Percentiles rank a stretch among this genome's conserved stretches.
Conservation (phyloP, 2,888 invertebrate genomes). For the Xanthorhoe spadicearia region DNA sequence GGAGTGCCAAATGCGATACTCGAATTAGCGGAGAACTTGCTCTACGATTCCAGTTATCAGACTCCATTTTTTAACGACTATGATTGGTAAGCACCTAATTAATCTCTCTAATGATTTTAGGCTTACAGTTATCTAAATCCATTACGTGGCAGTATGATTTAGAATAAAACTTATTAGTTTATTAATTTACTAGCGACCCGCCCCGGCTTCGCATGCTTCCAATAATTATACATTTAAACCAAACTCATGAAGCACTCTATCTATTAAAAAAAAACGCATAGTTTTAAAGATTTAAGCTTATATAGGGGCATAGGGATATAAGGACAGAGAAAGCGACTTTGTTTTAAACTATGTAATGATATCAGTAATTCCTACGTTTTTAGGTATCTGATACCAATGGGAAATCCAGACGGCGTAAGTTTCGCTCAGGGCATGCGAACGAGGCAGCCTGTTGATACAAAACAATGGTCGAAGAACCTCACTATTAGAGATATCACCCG, state of each 20-base stretch:
- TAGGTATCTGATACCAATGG: constrained; percentile 77
- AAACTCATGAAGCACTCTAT: no score
- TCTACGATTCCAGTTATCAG: constrained; percentile 73
- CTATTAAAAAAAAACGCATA: no score
- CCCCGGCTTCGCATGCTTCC: no score
- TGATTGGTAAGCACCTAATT: constrained; percentile 64
- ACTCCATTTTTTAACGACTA: constrained; percentile 80
- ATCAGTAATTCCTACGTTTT: no score
- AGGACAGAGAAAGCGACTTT: no score
- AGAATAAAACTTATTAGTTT: neutral
- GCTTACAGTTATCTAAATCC: neutral
- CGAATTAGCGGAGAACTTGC: constrained; percentile 68
- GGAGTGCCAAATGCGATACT: constrained; percentile 72
- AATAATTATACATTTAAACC: no score
- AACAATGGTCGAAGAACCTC: constrained; percentile 63
- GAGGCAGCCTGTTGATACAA: constrained; percentile 51
- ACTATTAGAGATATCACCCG: constrained; percentile 55
- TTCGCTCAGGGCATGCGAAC: constrained; percentile 62
- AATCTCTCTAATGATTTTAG: neutral
- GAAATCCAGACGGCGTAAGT: constrained; percentile 73
- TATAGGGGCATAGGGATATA: no score
- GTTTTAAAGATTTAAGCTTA: no score
- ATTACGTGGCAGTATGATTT: neutral
- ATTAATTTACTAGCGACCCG: no score
- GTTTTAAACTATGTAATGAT: no score